Conservation (phyloP, 2,888 invertebrate species). For the Glyphotaelius pellucidus region DNA sequence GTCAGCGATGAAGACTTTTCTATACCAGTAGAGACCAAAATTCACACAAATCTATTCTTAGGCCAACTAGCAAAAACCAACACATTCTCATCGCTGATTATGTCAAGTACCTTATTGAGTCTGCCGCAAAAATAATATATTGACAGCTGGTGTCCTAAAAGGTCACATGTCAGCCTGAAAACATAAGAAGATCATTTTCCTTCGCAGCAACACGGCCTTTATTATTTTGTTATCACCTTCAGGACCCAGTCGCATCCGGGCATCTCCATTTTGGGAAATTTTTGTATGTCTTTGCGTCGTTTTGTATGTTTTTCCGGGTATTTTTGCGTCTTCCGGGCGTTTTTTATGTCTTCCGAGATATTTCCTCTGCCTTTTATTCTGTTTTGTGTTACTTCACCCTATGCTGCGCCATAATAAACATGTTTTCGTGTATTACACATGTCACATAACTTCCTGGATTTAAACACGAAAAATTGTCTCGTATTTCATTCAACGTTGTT, state of each 20-base stretch:
- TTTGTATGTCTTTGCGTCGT: conserved; percentile 35
- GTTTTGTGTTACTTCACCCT: conserved; percentile 25
- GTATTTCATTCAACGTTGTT: neutral
- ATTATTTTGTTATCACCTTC: neutral
- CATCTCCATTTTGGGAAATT: conserved; percentile 16
- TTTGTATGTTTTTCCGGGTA: conserved; percentile 14
- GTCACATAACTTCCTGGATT: conserved; percentile 50
- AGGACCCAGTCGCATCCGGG: conserved; percentile 22
- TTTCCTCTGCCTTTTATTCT: conserved; percentile 29
- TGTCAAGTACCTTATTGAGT: neutral
- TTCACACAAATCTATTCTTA: neutral
- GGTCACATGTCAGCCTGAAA: neutral
- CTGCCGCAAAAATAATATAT: neutral
- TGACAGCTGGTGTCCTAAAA: neutral
- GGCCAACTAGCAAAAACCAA: neutral
- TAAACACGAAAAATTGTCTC: conserved; percentile 46
- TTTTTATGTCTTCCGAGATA: conserved; percentile 40
- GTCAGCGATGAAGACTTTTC: no score
- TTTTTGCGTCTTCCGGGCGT: neutral
- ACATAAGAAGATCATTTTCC: neutral
- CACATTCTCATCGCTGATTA: neutral
- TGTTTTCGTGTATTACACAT: conserved; percentile 52
- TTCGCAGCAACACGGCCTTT: neutral
- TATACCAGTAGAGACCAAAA: no score
- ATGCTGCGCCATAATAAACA: conserved; percentile 41